A percentile compares a stretch with the other conserved stretches of the same genome.
These are phyloP conservation scores for Ophioninae sp. DNA, from an alignment of 2,888 invertebrate genomes.

Conservation along the genomic window DNA sequence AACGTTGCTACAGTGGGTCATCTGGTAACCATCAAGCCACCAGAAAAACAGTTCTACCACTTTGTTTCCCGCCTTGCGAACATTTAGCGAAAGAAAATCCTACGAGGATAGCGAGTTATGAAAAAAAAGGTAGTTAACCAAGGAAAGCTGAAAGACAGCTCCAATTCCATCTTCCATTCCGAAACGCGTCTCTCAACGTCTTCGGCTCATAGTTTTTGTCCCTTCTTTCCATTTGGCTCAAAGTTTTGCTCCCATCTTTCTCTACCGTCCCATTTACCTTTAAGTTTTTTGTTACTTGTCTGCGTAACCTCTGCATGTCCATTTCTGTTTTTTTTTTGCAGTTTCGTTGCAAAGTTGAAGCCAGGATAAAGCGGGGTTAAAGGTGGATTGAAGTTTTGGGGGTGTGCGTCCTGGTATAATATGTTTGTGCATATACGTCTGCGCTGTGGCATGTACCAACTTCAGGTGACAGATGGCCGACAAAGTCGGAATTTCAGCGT, in stretches of 20 bases:
- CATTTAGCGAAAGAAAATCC: not conserved
- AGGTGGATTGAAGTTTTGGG: slow-evolving; percentile 13
- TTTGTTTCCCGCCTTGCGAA: not conserved
- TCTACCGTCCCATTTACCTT: not conserved
- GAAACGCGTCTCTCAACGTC: not conserved
- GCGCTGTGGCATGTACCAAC: slow-evolving; percentile 45
- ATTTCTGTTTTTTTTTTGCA: slow-evolving; percentile 43
- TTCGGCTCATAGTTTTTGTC: not conserved
- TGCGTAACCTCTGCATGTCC: not conserved
- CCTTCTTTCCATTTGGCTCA: not conserved
- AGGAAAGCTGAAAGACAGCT: not conserved
- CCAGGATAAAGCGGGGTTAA: slow-evolving; percentile 55
- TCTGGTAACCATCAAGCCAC: not conserved
- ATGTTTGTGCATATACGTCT: slow-evolving; percentile 29
- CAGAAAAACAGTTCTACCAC: too few species aligned
- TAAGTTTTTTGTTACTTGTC: slow-evolving; percentile 8
- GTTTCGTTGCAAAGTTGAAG: slow-evolving; percentile 53
- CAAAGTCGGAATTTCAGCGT: slow-evolving; percentile 67
- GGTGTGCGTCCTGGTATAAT: slow-evolving; percentile 16
- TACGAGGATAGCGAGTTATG: not conserved
- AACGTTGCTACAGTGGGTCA: not conserved
- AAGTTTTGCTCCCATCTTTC: not conserved
- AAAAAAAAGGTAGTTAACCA: not conserved
- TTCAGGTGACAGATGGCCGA: slow-evolving; percentile 68
- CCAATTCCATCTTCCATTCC: not conserved